Evolutionary conservation across 2,888 invertebrate genomes (phyloP), one percentile per base, ranked within the genome.

Genomic region (Nasonovia ribisnigri): DNA sequence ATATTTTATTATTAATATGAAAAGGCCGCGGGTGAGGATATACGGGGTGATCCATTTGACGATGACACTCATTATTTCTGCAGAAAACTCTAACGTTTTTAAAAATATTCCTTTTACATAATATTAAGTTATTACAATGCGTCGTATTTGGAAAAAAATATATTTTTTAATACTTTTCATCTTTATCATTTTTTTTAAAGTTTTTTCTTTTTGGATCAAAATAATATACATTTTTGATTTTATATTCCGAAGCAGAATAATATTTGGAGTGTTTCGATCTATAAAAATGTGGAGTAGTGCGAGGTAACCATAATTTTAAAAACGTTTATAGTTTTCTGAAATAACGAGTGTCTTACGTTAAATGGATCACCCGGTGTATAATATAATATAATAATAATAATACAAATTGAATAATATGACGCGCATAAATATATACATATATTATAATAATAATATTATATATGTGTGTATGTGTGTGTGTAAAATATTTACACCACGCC

Each of bases 401-500:
- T 67, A 67, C n/a, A 36, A 90, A 42, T 54, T 54, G 84, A 84
- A 91, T 67, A 90, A 57, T 84, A 77, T 77, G 77, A 77, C 77
- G 77, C 20, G 36, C 20, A 8, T 77, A 77, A 2, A 77, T 36
- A 20, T 77, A 77, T 77, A 77, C 8, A 77, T 36, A 20, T 77
- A 77, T 77, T 20, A 77, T 20, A 67, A 67, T 67, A 67, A 67
- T 67, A 67, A 67, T 67, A 54, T 24, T 54, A 57, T 10, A 8
- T 26, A 26, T 57, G 26, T 57, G 77, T 36, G 20, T 77, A 8
- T 26, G 26, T 57, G 26, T 57, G 77, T 36, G 20, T 77, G 36
- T 36, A 36, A 77, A 77, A 54, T 91, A 84, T 91, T 84, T 91
- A 54, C 84, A 54, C 91, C 91, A 84, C 91, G 77, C 91, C 91